A percentile compares a stretch with the other conserved stretches of the same genome.
Evolutionary conservation across 1,140 invertebrate genomes (phyloP).

Genomic region (Magallana angulata): DNA sequence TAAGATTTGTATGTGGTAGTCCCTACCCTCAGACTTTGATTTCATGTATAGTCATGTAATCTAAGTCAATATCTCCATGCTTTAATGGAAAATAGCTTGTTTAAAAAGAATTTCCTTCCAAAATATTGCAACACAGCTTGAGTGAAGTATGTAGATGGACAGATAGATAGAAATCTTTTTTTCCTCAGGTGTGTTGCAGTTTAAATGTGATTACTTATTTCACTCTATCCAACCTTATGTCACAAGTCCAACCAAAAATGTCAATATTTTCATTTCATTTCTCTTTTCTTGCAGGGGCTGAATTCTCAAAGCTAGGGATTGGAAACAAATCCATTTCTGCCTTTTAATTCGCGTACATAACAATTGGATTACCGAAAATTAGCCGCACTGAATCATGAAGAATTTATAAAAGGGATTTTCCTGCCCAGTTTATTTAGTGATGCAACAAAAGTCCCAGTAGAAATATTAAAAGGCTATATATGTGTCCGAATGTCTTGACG

Average conservation of each 20-base stretch:
- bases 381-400: conserved; percentile 23
- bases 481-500: conserved; percentile 13
- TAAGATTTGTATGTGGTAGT: neutral
- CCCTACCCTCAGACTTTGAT: neutral
- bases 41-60: neutral
- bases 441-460: conserved; percentile 20
- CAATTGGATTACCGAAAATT: conserved; percentile 33
- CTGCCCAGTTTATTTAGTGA: neutral
- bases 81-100: neutral
- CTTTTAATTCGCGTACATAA: conserved; percentile 24
- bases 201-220: neutral
- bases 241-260: conserved; percentile 29
- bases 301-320: conserved; percentile 4
- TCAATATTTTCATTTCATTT: conserved; percentile 22
- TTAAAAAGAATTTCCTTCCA: neutral
- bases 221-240: conserved; percentile 18
- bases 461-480: conserved; percentile 1
- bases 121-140: conserved; percentile 19
- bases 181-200: neutral
- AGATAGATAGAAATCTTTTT: conserved; percentile 12
- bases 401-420: conserved; percentile 35
- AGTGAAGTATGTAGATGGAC: neutral
- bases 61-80: conserved; percentile 6
- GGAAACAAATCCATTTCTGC: conserved; percentile 28
- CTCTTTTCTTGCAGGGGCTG: neutral